Percentiles rank a stretch among this genome's conserved stretches.
phyloP scores from a whole-genome alignment of 2,113 vertebrate species.

The Gallinago paraguaiae region DNA sequence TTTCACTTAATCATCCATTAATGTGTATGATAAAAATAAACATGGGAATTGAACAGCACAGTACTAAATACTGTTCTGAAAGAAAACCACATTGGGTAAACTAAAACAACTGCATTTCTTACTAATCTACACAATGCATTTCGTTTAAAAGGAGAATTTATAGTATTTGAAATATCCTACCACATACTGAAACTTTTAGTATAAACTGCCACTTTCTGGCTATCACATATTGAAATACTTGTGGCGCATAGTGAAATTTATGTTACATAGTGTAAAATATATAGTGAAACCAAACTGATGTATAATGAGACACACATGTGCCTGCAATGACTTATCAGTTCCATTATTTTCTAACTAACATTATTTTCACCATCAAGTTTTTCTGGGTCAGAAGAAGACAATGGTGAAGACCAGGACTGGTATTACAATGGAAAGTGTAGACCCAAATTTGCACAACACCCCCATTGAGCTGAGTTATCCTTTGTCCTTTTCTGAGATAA shows the following conservation, averaged over 20 bases:
- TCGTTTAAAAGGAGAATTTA: conserved; percentile 49
- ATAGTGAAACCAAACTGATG: conserved; percentile 69
- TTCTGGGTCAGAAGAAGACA: conserved; percentile 53
- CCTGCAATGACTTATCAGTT: conserved; percentile 61
- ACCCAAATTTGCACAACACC: background rate
- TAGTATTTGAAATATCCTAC: conserved; percentile 60
- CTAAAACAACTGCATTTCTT: conserved; percentile 48
- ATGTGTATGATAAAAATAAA: conserved; percentile 22
- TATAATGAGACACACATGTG: conserved; percentile 69
- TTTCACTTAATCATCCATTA: conserved; percentile 37
- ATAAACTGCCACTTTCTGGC: conserved; percentile 69
- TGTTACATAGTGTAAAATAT: conserved; percentile 74
- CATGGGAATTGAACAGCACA: background rate
- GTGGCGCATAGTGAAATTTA: conserved; percentile 67
- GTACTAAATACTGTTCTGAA: conserved; percentile 6
- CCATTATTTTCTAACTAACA: conserved; percentile 62
- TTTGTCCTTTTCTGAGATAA: conserved; percentile 12
- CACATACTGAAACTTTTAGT: conserved; percentile 70
- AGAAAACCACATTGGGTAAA: conserved; percentile 8
- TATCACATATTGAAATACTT: conserved; percentile 70
- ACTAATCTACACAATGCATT: conserved; percentile 17
- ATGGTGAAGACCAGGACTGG: background rate
- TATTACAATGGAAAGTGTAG: background rate
- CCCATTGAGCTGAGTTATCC: background rate
- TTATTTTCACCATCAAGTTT: conserved; percentile 34